Base-by-base conservation (phyloP, 2,113 vertebrate genomes). In the Catharus fuscescens region DNA sequence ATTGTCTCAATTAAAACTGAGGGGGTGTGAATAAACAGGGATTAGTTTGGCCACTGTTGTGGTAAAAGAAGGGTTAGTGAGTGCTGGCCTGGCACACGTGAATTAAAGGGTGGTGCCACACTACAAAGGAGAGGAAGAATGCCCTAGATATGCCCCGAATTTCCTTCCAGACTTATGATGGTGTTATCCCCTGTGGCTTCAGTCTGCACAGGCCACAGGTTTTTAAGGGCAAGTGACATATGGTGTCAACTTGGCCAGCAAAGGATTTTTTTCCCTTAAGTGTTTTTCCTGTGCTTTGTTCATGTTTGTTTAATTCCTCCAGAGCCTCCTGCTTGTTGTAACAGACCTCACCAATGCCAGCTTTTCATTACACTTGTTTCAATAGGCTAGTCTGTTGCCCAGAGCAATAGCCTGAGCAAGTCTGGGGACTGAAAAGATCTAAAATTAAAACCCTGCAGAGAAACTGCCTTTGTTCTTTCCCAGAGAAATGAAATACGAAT, bases 381-480 rank as follows among this genome's bases (percentile, higher is more conserved):
- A 48, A 57, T 8, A 78, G 50, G 61, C 38, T 72, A 54, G 71
- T 92, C 50, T 90, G 56, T 67, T 92, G 71, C 82, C 71, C 79
- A 88, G 40, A 93, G 78, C 84, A 64, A 91, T 90, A 87, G n/a
- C 20, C 48, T 73, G 59, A 88, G 40, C 42, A 83, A 61, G 26
- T 32, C 76, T 48, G 26, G 45, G 54, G 54, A 66, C 79, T 83
- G 71, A 74, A 94, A 60, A 64, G n/a, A 76, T 85, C 81, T 76
- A 69, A 90, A 96, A 89, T 85, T 74, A 94, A 93, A 89, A 81
- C 47, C 31, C 40, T 64, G 80, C 4, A 3, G 87, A 74, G 65
- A 81, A 87, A 78, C 28, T 32, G 56, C 32, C 28, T 85, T 80
- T 88, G 66, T 82, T 95, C 62, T 80, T 79, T 93, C 71, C 8